phyloP scores from a whole-genome alignment of 2,888 invertebrate species.

The Drosophila prolongata region DNA sequence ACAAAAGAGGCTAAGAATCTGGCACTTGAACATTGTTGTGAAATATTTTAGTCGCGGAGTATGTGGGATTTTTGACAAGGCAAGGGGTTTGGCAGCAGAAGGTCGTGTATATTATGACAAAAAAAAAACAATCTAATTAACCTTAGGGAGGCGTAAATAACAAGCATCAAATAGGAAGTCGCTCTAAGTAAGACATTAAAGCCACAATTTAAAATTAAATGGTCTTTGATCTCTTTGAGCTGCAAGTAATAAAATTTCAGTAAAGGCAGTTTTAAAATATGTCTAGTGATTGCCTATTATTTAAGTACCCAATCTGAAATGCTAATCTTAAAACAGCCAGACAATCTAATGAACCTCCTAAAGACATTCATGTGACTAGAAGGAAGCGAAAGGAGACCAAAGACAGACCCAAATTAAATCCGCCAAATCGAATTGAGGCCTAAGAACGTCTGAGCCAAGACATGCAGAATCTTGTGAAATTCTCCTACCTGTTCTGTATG shows the following conservation, averaged over 20 bases:
- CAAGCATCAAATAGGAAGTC: constrained; percentile 6
- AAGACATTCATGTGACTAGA: background rate
- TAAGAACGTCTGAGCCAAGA: constrained; percentile 39
- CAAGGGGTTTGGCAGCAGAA: constrained; percentile 32
- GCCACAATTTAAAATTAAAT: background rate
- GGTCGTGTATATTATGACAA: constrained; percentile 11
- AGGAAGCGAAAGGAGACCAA: background rate
- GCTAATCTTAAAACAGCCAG: background rate
- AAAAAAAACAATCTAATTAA: constrained; percentile 20
- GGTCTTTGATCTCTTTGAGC: background rate
- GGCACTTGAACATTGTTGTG: constrained; percentile 63
- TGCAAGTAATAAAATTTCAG: too few species aligned
- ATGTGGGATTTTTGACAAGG: constrained; percentile 48
- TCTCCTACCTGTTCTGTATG: constrained; percentile 45
- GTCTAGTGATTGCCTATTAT: too few species aligned
- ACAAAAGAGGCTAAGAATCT: constrained; percentile 52
- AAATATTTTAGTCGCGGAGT: constrained; percentile 61
- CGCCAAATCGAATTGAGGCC: constrained; percentile 26
- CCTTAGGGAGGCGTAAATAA: constrained; percentile 1
- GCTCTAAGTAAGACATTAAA: background rate
- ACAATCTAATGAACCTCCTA: constrained; percentile 2
- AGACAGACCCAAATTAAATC: constrained; percentile 14
- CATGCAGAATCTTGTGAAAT: constrained; percentile 68
- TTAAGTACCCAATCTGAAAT: background rate
- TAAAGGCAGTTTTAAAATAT: background rate